Evolutionary conservation across 2,797 vertebrate species (phyloP), one percentile per base, ranked within the genome.

Genomic region (Betta splendens): DNA sequence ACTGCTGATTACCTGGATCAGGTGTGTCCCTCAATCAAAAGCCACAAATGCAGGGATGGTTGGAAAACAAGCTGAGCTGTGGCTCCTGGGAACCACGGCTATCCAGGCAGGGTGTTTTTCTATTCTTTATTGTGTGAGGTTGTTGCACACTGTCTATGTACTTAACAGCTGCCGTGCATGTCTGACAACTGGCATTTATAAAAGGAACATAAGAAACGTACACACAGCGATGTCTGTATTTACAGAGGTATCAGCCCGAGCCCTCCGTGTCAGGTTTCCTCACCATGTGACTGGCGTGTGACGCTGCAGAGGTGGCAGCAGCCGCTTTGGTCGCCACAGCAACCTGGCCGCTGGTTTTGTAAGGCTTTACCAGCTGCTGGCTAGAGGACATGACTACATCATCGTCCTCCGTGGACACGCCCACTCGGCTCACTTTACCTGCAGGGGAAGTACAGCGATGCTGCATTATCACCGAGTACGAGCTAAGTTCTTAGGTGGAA

Each of bases 271-370:
- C 1, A 9, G 1, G 42, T 3, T 17, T 62, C 11, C 71, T 87
- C 78, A 96, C 95, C 94, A 90, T 89, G 63, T 94, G 94, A 89
- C 94, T 88, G 64, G 91, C 85, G 57, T 94, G 95, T 4, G 92
- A 92, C 49, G 91, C 90, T 11, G 90, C 89, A 20, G 94, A 91
- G 29, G 94, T 87, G 0, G 88, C 81, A 0, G 89, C 87, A 36
- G 91, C 87, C 2, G 93, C 92, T 72, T 95, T 97, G 72, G 94
- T 93, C 73, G 92, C 91, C 33, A 92, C 78, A 0, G 93, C 92
- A 1, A 93, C 91, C 78, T 94, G 94, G 7, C 91, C 90, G 47
- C 89, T 89, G 12, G 85, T 90, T 89, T 96, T 95, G 2, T 87
- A 91, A 55, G 94, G 89, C 58, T 91, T 91, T 63, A 88, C 92